These are phyloP conservation scores for Cairina moschata DNA, from an alignment of 2,113 vertebrate genomes.

Conservation along the genomic window DNA sequence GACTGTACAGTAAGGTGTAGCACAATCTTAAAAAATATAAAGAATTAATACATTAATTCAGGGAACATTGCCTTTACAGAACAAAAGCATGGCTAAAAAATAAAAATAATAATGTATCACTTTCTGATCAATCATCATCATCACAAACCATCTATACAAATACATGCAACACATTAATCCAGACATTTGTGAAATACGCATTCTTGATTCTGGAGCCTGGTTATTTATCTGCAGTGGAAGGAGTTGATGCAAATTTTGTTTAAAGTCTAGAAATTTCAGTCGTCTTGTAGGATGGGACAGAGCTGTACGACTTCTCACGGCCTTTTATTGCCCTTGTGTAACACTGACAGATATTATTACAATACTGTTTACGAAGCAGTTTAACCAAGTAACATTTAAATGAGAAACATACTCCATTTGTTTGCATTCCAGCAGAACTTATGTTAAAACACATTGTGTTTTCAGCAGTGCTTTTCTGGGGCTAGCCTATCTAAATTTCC, in stretches of 20 bases:
- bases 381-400: background rate
- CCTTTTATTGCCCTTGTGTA: slow-evolving; percentile 15
- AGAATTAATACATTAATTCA: background rate
- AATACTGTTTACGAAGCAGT: slow-evolving; percentile 20
- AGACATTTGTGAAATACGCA: background rate
- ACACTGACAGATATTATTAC: background rate
- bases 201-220: background rate
- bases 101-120: too few species aligned
- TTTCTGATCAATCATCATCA: background rate
- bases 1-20: background rate
- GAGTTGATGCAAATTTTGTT: background rate
- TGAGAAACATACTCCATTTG: background rate
- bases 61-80: background rate
- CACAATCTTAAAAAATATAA: background rate
- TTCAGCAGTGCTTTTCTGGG: background rate
- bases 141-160: background rate
- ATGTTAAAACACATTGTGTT: background rate
- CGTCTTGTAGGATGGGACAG: background rate
- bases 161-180: background rate
- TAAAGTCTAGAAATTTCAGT: background rate
- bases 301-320: slow-evolving; percentile 10
- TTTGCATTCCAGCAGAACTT: background rate
- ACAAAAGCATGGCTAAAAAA: background rate
- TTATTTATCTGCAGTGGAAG: background rate
- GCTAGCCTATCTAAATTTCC: background rate